Conservation (phyloP, 2,888 invertebrate species). For the Pandemis heparana region DNA sequence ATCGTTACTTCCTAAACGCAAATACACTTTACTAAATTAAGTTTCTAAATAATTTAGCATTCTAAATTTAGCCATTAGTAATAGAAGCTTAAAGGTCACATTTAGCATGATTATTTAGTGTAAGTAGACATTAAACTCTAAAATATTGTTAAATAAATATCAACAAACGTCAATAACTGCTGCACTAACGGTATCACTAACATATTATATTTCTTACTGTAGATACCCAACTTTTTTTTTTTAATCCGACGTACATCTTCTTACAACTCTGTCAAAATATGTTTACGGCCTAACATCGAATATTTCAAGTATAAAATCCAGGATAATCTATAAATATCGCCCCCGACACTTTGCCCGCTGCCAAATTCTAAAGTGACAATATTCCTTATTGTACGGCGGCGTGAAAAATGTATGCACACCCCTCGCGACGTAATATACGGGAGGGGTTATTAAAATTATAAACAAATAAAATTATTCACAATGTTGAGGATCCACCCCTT, state of each 20-base stretch:
- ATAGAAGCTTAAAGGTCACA: too few relatives aligned
- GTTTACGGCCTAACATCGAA: slow-evolving; percentile 66
- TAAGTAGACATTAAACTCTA: too few relatives aligned
- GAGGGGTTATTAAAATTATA: slow-evolving; percentile 84
- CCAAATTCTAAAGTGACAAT: slow-evolving; percentile 82
- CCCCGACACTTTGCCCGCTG: slow-evolving; percentile 64
- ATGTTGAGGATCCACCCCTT: slow-evolving; percentile 61
- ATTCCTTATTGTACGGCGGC: slow-evolving; percentile 73
- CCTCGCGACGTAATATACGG: slow-evolving; percentile 59
- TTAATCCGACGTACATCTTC: background rate
- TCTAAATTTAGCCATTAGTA: too few relatives aligned
- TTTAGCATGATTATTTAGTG: too few relatives aligned
- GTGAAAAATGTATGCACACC: slow-evolving; percentile 81
- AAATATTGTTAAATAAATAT: too few relatives aligned
- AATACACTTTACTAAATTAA: too few relatives aligned
- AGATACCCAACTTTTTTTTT: background rate
- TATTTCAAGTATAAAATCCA: slow-evolving; percentile 76
- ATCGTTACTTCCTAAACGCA: too few relatives aligned
- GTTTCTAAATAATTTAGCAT: too few relatives aligned
- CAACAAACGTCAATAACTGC: too few relatives aligned
- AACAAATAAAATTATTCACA: slow-evolving; percentile 82
- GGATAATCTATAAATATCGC: slow-evolving; percentile 82
- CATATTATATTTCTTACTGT: background rate
- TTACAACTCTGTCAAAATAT: slow-evolving; percentile 54
- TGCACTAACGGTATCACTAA: too few relatives aligned